phyloP scores from a whole-genome alignment of 2,113 vertebrate genomes.

The Acrocephalus arundinaceus region DNA sequence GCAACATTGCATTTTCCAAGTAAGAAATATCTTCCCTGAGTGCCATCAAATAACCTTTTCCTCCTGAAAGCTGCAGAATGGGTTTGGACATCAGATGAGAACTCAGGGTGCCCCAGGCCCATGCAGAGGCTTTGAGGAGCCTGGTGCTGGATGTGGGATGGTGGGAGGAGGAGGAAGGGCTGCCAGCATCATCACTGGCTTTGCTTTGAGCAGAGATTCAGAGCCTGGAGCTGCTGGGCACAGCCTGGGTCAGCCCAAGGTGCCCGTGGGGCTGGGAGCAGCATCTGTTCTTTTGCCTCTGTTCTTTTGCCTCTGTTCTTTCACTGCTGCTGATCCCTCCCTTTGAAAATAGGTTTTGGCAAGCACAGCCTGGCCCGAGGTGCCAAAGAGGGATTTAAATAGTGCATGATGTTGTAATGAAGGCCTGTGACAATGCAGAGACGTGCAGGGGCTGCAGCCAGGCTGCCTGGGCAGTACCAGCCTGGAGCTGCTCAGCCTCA shows the following conservation, averaged over 20 bases:
- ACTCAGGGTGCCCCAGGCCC: too few species aligned
- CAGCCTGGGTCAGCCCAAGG: not conserved
- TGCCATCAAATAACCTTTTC: not conserved
- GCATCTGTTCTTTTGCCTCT: not conserved
- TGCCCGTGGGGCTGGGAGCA: not conserved
- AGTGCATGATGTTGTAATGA: not conserved
- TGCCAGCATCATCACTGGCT: not conserved
- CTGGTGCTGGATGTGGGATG: fast-evolving
- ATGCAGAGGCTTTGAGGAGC: not conserved
- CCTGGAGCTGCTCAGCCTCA: not conserved
- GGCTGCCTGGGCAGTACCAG: fast-evolving
- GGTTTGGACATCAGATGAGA: not conserved
- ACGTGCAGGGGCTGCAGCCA: not conserved
- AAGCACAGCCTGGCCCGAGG: not conserved
- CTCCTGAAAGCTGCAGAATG: not conserved
- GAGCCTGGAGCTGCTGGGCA: not conserved
- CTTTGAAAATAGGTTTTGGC: not conserved
- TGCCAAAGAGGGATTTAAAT: not conserved
- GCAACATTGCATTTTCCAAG: not conserved
- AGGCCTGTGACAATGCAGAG: not conserved
- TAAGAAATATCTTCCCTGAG: not conserved
- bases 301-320: not conserved
- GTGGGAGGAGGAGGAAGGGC: not conserved
- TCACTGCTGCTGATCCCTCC: not conserved
- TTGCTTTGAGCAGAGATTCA: too few species aligned